Conservation (phyloP, 2,888 invertebrate species). For the Agriopis aurantiaria region DNA sequence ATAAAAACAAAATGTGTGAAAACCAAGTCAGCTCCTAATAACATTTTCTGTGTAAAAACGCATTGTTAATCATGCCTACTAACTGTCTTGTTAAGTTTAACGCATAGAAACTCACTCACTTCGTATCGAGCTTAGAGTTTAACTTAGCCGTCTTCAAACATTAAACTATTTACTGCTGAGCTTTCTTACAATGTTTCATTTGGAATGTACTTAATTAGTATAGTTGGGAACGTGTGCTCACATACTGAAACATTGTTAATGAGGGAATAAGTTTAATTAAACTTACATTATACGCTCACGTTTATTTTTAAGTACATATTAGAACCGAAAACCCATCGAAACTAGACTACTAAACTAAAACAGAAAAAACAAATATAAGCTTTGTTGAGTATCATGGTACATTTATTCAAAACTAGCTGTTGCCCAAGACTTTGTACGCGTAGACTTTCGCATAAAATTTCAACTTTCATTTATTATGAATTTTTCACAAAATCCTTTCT, state of each 20-base stretch:
- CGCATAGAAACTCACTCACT: not conserved
- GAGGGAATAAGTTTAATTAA: conserved; percentile 20
- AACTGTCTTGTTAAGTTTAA: not conserved
- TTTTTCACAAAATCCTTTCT: no score
- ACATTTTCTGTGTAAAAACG: not conserved
- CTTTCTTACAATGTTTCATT: conserved; percentile 38
- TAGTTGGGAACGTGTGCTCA: conserved; percentile 23
- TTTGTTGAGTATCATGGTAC: no score
- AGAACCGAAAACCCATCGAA: no score
- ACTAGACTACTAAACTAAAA: no score
- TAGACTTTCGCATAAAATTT: no score
- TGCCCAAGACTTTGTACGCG: no score
- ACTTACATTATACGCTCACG: conserved; percentile 10
- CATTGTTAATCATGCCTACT: not conserved
- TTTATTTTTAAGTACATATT: not conserved
- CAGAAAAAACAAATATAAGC: no score
- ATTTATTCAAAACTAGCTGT: no score
- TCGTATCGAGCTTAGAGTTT: conserved; percentile 18
- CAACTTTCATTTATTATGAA: no score
- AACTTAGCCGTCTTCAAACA: conserved; percentile 37
- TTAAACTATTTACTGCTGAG: conserved; percentile 29
- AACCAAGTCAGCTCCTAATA: no score
- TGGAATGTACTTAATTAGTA: conserved; percentile 32
- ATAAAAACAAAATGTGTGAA: no score
- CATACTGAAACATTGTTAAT: conserved; percentile 28